A percentile compares a stretch with the other conserved stretches of the same genome.
Conservation (phyloP, 2,113 vertebrate genomes). For the Chloropsis hardwickii region DNA sequence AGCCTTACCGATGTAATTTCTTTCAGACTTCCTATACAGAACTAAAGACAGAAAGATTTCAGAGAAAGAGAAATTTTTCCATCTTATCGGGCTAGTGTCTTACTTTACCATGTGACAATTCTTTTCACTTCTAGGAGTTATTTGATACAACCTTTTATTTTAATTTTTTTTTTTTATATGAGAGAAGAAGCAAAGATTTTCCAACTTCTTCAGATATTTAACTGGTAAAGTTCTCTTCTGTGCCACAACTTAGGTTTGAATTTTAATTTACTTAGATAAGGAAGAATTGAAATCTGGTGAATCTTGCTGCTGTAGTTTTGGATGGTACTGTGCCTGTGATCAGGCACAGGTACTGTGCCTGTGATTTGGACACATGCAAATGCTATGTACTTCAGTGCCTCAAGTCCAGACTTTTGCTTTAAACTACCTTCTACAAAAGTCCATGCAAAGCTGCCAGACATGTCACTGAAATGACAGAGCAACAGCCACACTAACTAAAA, state of each 20-base stretch:
- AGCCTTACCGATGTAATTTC: neutral
- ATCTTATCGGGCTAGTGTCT: neutral
- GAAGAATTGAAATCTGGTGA: neutral
- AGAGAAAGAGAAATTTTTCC: neutral
- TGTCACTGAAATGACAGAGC: neutral
- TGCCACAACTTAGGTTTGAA: neutral
- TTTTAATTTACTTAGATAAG: neutral
- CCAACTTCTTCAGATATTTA: neutral
- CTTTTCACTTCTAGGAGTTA: neutral
- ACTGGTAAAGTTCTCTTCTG: neutral
- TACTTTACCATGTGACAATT: neutral
- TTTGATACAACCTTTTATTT: neutral
- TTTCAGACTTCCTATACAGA: neutral
- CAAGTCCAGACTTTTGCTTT: neutral
- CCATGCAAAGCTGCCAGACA: neutral
- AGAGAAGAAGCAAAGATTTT: neutral
- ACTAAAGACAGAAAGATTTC: neutral
- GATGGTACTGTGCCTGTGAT: neutral
- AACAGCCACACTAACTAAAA: neutral
- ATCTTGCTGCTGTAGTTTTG: neutral
- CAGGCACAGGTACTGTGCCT: neutral
- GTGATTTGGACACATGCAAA: neutral
- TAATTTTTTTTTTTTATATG: neutral
- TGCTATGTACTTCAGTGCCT: neutral
- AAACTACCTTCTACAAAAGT: neutral